These are phyloP conservation scores for Etheostoma spectabile DNA, from an alignment of 2,113 vertebrate species.

Conservation along the genomic window DNA sequence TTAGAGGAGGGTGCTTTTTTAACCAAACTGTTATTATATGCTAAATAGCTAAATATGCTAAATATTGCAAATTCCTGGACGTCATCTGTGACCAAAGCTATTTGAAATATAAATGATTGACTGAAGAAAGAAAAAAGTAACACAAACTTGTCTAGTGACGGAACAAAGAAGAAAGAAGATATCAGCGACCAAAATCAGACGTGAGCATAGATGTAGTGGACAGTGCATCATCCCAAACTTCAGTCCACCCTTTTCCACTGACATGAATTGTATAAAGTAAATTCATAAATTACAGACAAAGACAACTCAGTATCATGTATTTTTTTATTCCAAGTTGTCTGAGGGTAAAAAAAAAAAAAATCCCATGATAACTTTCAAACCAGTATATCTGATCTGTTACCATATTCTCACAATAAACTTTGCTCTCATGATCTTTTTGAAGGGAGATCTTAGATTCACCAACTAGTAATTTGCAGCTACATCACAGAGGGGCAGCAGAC, in stretches of 20 bases:
- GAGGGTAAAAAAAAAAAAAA: too few species aligned
- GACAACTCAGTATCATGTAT: neutral
- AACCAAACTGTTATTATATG: too few species aligned
- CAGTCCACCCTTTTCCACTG: neutral
- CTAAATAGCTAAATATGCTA: too few species aligned
- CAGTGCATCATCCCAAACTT: neutral
- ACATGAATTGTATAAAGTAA: neutral
- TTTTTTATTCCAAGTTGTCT: neutral
- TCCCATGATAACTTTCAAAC: neutral
- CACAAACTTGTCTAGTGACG: neutral
- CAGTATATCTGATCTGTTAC: neutral
- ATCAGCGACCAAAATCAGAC: neutral
- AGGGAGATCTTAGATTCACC: neutral
- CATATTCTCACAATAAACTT: neutral
- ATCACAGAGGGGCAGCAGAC: conserved; percentile 46
- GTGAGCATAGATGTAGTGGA: neutral
- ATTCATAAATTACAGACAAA: neutral
- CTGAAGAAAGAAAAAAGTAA: neutral
- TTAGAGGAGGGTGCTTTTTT: neutral
- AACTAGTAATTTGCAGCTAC: conserved; percentile 24
- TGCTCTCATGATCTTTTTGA: neutral
- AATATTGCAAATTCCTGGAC: neutral
- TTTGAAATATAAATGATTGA: neutral
- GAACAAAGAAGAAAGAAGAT: neutral
- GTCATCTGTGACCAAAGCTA: neutral